These are phyloP conservation scores for Vidua chalybeata DNA, from an alignment of 2,113 vertebrate genomes.

Conservation along the genomic window DNA sequence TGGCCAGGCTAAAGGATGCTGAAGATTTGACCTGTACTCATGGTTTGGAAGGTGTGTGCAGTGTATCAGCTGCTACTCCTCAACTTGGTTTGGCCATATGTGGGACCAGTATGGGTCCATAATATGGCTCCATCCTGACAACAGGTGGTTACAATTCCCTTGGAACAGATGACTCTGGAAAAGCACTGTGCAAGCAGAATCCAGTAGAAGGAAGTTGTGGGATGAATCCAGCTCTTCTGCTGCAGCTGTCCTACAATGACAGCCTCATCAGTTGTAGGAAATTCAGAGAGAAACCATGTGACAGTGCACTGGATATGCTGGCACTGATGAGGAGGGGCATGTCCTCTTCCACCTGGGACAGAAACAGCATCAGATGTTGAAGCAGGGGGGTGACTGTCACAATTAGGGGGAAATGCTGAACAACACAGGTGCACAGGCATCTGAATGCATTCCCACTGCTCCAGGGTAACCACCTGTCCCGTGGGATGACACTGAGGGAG, in stretches of 20 bases:
- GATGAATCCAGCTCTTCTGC: background rate
- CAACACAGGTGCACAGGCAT: background rate
- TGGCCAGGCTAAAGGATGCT: background rate
- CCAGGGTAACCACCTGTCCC: background rate
- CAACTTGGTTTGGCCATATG: background rate
- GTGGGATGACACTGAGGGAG: background rate
- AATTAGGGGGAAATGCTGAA: background rate
- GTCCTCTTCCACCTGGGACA: background rate
- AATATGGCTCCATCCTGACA: background rate
- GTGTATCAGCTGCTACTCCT: background rate
- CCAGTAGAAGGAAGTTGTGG: background rate
- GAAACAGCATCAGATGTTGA: background rate
- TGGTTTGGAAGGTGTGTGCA: background rate
- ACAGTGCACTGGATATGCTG: background rate
- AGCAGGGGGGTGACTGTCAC: background rate
- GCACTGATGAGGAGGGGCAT: background rate
- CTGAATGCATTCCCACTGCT: rapidly evolving
- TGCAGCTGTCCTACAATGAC: background rate
- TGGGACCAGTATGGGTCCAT: background rate
- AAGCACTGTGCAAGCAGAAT: background rate
- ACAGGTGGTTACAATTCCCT: background rate
- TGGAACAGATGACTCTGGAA: background rate
- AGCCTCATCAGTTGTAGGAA: background rate
- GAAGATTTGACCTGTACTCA: background rate
- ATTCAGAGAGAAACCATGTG: background rate